phyloP scores from a whole-genome alignment of 2,113 vertebrate species.

The Podilymbus podiceps region DNA sequence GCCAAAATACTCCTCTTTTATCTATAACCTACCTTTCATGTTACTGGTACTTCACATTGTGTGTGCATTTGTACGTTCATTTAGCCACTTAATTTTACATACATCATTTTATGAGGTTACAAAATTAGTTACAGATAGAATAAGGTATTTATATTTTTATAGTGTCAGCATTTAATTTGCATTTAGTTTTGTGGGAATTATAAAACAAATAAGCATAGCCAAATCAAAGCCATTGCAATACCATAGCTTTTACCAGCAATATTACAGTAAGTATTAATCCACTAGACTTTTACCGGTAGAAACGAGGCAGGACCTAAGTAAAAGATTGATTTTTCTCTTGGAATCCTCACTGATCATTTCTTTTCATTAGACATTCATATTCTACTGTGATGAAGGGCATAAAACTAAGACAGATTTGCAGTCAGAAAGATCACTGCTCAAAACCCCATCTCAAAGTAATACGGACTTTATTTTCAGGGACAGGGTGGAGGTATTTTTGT shows the following conservation, averaged over 20 bases:
- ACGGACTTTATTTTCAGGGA: not conserved
- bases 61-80: not conserved
- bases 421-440: not conserved
- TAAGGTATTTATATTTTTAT: not conserved
- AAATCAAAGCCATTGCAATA: not conserved
- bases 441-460: not conserved
- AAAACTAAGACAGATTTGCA: slow-evolving; percentile 13
- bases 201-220: not conserved
- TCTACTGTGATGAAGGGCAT: not conserved
- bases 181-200: not conserved
- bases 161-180: not conserved
- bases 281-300: not conserved
- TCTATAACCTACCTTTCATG: not conserved
- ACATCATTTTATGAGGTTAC: not conserved
- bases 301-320: not conserved
- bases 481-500: not conserved
- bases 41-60: not conserved
- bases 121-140: not conserved
- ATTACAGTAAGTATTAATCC: not conserved
- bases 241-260: not conserved
- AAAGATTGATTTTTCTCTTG: slow-evolving; percentile 22
- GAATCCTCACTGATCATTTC: not conserved
- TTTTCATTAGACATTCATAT: slow-evolving; percentile 34
- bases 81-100: not conserved
- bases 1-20: not conserved